phyloP scores from a whole-genome alignment of 2,888 invertebrate genomes.

The Meteorus colon region DNA sequence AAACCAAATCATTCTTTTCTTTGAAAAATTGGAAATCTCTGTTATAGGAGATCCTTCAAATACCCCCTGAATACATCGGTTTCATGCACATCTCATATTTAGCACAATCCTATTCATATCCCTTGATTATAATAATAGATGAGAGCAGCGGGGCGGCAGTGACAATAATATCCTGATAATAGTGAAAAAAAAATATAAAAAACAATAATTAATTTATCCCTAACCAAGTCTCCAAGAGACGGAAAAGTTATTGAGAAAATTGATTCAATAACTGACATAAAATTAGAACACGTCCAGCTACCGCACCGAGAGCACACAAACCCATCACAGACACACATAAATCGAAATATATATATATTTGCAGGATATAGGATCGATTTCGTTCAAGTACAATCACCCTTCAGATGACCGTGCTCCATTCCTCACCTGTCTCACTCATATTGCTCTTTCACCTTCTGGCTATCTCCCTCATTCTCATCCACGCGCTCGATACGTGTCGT shows the following conservation, averaged over 20 bases:
- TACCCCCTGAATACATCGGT: too few species aligned
- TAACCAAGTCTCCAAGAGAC: background rate
- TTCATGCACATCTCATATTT: too few species aligned
- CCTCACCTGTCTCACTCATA: background rate
- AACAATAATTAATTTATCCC: background rate
- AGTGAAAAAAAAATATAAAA: background rate
- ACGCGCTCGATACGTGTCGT: constrained; percentile 56
- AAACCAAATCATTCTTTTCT: too few species aligned
- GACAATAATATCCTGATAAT: background rate
- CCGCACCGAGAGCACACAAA: background rate
- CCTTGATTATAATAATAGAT: too few species aligned
- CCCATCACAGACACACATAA: background rate
- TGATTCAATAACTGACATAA: background rate
- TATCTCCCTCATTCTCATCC: constrained; percentile 11
- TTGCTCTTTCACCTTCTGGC: background rate
- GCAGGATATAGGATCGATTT: background rate
- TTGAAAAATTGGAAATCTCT: too few species aligned
- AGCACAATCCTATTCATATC: too few species aligned
- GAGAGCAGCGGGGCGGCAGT: too few species aligned
- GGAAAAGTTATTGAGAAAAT: background rate
- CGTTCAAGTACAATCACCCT: background rate
- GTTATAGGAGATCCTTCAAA: too few species aligned
- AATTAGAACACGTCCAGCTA: constrained; percentile 4
- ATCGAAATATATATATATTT: background rate
- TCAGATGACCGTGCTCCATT: background rate